phyloP scores from a whole-genome alignment of 2,113 vertebrate species.

The Apteryx owenii region DNA sequence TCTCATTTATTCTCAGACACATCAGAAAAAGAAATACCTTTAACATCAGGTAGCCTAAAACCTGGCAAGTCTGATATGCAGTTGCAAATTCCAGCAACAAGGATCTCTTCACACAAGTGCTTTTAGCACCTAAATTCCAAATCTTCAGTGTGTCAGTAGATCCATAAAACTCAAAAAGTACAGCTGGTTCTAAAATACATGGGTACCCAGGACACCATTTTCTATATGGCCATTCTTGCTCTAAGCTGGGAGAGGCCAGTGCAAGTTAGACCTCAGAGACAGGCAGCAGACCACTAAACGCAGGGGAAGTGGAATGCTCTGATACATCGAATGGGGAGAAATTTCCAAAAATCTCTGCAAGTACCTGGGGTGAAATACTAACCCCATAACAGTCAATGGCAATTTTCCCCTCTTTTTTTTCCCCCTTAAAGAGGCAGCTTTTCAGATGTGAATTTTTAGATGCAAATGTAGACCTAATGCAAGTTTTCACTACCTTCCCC shows the following conservation, averaged over 20 bases:
- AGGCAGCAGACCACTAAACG: not conserved
- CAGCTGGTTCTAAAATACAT: not conserved
- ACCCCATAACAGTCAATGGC: not conserved
- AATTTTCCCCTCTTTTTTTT: fast-evolving
- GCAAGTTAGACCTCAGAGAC: not conserved
- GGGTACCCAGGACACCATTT: not conserved
- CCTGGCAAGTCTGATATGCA: not conserved
- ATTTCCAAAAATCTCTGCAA: not conserved
- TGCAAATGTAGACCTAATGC: not conserved
- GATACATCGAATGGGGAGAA: not conserved
- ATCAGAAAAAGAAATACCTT: not conserved
- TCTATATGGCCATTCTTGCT: not conserved
- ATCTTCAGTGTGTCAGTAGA: not conserved
- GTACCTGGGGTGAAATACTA: not conserved
- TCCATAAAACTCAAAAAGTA: not conserved
- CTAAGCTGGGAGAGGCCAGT: too few species aligned
- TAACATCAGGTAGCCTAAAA: not conserved
- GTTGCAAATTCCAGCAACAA: not conserved
- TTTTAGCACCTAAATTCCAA: not conserved
- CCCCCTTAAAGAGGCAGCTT: not conserved
- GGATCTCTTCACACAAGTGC: not conserved
- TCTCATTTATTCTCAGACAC: not conserved
- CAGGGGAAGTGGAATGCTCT: not conserved
- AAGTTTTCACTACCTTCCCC: not conserved
- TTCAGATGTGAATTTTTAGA: not conserved